These are phyloP conservation scores for Caracal caracal DNA, from an alignment of 2,113 vertebrate genomes.

Conservation along the genomic window DNA sequence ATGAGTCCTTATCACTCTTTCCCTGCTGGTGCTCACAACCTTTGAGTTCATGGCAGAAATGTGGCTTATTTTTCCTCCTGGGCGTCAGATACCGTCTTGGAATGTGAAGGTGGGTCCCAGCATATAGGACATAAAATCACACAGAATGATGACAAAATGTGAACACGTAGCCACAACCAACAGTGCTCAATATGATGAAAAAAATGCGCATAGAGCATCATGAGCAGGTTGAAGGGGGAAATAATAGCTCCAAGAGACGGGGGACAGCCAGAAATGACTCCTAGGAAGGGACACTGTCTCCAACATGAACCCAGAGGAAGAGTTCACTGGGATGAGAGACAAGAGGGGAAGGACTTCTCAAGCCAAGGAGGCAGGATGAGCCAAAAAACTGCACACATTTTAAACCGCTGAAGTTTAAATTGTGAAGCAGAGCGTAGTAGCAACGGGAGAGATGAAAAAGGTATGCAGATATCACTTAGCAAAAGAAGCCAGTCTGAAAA, in stretches of 20 bases:
- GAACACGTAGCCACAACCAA: neutral
- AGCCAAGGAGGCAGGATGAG: neutral
- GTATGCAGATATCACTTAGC: neutral
- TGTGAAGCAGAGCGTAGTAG: neutral
- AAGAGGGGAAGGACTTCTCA: neutral
- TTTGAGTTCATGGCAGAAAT: neutral
- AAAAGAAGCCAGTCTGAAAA: neutral
- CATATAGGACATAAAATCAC: too few species aligned
- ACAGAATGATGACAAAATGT: neutral
- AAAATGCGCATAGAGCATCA: neutral
- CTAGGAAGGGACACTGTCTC: neutral
- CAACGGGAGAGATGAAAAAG: neutral
- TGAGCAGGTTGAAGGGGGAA: neutral
- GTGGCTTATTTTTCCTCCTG: neutral
- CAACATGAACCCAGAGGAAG: neutral
- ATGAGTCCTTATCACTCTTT: neutral
- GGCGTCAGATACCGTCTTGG: too few species aligned
- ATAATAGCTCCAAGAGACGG: neutral
- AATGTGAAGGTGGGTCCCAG: too few species aligned
- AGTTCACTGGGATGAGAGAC: neutral
- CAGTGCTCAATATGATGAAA: neutral
- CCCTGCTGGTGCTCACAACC: fast-evolving
- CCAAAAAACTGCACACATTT: neutral
- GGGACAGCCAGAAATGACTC: neutral
- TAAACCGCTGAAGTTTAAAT: neutral